phyloP scores from a whole-genome alignment of 2,888 invertebrate genomes.

The Cryptocheilus praepositus region DNA sequence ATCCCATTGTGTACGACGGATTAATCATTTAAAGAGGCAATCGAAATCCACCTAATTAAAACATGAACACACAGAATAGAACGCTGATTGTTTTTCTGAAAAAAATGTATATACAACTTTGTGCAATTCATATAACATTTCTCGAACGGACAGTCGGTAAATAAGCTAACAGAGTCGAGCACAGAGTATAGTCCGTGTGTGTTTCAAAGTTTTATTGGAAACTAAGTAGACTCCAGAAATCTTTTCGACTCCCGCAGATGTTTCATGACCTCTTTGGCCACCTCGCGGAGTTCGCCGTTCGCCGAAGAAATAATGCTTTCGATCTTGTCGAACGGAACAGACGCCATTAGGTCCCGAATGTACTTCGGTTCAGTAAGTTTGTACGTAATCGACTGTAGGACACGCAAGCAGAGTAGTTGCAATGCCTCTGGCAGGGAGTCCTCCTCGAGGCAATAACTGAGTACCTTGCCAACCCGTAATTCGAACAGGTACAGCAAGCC shows the following conservation, averaged over 20 bases:
- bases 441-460: slow-evolving; percentile 54
- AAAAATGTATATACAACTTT: too few relatives aligned
- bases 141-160: too few relatives aligned
- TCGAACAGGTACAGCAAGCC: slow-evolving; percentile 64
- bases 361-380: slow-evolving; percentile 49
- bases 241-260: slow-evolving; percentile 32
- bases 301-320: slow-evolving; percentile 42
- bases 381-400: slow-evolving; percentile 62
- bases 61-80: too few relatives aligned
- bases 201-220: not conserved
- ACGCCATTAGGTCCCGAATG: slow-evolving; percentile 44
- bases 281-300: slow-evolving; percentile 38
- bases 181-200: too few relatives aligned
- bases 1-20: too few relatives aligned
- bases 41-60: too few relatives aligned
- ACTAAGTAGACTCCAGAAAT: slow-evolving; percentile 2
- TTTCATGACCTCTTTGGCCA: slow-evolving; percentile 54
- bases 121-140: too few relatives aligned
- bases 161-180: too few relatives aligned
- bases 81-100: too few relatives aligned
- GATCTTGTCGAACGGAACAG: slow-evolving; percentile 54
- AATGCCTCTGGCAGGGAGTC: slow-evolving; percentile 49
- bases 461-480: slow-evolving; percentile 50
- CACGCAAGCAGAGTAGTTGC: slow-evolving; percentile 52
- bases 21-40: too few relatives aligned